These are phyloP conservation scores for Gymnodraco acuticeps DNA, from an alignment of 2,797 vertebrate genomes.

Conservation along the genomic window DNA sequence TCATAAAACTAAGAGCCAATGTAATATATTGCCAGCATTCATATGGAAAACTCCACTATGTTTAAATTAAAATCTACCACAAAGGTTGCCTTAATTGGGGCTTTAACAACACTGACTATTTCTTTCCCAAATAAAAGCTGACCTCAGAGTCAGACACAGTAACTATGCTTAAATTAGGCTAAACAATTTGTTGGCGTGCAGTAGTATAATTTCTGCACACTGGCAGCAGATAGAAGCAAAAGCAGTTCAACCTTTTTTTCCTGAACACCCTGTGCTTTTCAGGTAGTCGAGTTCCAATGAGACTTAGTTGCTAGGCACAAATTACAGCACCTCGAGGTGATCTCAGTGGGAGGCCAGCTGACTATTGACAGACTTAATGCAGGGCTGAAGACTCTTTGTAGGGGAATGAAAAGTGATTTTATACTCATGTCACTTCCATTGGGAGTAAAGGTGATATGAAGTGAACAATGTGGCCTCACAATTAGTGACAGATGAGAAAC, in stretches of 20 bases:
- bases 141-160: constrained; percentile 74
- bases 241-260: constrained; percentile 25
- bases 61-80: constrained; percentile 57
- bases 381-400: constrained; percentile 37
- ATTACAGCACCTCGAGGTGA: constrained; percentile 46
- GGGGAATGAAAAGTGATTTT: constrained; percentile 34
- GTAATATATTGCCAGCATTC: constrained; percentile 20
- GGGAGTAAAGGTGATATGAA: constrained; percentile 40
- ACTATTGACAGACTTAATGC: constrained; percentile 37
- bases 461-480: constrained; percentile 30
- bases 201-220: constrained; percentile 27
- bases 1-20: constrained; percentile 31
- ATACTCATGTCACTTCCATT: constrained; percentile 46
- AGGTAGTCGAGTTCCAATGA: constrained; percentile 43
- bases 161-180: constrained; percentile 57
- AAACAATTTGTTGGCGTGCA: constrained; percentile 48
- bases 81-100: constrained; percentile 57
- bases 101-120: constrained; percentile 63
- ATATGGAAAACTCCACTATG: constrained; percentile 48
- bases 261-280: constrained; percentile 21
- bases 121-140: constrained; percentile 65
- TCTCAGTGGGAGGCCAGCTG: constrained; percentile 36
- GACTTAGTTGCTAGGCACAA: constrained; percentile 41
- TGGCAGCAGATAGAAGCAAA: constrained; percentile 45
- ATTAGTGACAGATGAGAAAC: constrained; percentile 41